Percentiles rank a stretch among this genome's conserved stretches.
Evolutionary conservation across 2,797 vertebrate species (phyloP).

Genomic region (Capromys pilorides): DNA sequence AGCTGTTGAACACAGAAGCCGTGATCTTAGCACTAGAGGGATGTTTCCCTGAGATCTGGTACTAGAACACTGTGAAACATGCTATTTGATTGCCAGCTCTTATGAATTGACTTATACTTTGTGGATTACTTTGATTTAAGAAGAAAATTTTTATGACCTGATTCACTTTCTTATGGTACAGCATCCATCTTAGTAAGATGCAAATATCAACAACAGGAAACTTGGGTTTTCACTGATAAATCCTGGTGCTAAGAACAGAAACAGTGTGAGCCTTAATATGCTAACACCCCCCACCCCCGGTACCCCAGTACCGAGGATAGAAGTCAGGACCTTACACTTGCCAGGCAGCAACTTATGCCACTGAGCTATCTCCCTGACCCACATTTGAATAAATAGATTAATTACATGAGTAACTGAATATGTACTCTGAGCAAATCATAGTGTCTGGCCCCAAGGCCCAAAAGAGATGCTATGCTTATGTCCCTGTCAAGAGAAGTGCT

Average conservation of each 20-base stretch:
- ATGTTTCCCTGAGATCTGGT: neutral
- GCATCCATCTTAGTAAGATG: neutral
- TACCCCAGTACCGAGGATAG: too few species aligned
- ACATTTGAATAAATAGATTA: conserved; percentile 38
- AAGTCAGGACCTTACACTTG: too few species aligned
- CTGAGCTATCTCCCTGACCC: too few species aligned
- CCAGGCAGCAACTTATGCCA: too few species aligned
- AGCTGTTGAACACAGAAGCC: neutral
- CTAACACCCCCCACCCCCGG: too few species aligned
- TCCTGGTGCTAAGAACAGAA: neutral
- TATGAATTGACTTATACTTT: neutral
- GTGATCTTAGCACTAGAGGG: neutral
- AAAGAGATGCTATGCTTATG: neutral
- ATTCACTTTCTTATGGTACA: neutral
- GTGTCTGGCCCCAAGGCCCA: neutral
- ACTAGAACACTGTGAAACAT: neutral
- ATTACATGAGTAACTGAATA: conserved; percentile 17
- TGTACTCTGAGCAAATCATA: neutral
- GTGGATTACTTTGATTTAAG: neutral
- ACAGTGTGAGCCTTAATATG: neutral
- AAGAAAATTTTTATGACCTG: neutral
- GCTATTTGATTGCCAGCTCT: neutral
- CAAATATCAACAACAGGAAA: neutral
- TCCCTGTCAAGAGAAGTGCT: neutral
- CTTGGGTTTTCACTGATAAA: neutral